These are phyloP conservation scores for Thereva nobilitata DNA, from an alignment of 2,888 invertebrate genomes.

Conservation along the genomic window DNA sequence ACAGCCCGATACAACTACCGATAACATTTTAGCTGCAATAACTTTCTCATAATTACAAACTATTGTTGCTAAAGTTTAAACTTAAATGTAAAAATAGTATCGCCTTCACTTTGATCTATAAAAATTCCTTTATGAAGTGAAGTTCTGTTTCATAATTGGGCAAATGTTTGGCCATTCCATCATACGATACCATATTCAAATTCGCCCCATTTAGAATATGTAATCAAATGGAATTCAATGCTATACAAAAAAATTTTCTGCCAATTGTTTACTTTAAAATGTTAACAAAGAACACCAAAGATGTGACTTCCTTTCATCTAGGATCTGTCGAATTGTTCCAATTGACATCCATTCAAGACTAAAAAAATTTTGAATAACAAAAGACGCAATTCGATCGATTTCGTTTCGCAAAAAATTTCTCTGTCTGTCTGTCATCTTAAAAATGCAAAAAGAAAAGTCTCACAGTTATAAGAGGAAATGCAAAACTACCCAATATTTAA, in stretches of 20 bases:
- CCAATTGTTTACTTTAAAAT: conserved; percentile 7
- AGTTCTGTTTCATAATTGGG: too few relatives aligned
- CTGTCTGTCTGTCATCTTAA: conserved; percentile 11
- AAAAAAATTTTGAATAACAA: conserved; percentile 34
- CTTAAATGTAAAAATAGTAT: too few relatives aligned
- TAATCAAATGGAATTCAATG: background rate
- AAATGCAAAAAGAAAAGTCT: conserved; percentile 10
- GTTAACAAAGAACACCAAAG: background rate
- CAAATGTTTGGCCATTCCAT: too few relatives aligned
- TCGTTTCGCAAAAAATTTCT: conserved; percentile 35
- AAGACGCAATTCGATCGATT: conserved; percentile 32
- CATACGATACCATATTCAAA: too few relatives aligned
- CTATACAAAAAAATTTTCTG: background rate
- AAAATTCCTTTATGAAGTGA: too few relatives aligned
- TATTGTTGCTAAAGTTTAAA: too few relatives aligned
- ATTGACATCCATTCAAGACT: background rate
- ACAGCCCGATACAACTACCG: too few relatives aligned
- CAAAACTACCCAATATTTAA: too few relatives aligned
- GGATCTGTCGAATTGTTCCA: conserved; percentile 33
- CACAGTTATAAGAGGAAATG: too few relatives aligned
- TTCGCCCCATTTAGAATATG: background rate
- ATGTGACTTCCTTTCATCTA: conserved; percentile 8
- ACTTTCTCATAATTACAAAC: too few relatives aligned
- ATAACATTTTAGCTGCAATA: too few relatives aligned
- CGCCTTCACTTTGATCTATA: too few relatives aligned